These are phyloP conservation scores for Talpa occidentalis DNA, from an alignment of 2,113 vertebrate species.

Conservation along the genomic window DNA sequence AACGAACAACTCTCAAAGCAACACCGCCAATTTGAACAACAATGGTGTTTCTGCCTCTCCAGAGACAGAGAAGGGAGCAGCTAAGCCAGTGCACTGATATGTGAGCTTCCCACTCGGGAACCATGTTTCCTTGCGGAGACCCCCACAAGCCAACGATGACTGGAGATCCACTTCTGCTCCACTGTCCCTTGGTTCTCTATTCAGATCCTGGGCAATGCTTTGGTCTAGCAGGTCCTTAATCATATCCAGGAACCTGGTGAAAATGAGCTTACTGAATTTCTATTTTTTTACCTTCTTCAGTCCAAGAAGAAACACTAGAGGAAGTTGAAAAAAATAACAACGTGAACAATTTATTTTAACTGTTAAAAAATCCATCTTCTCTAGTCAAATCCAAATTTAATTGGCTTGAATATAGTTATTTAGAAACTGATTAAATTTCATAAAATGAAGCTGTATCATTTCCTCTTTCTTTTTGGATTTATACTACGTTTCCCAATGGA, in stretches of 20 bases:
- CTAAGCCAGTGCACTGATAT: no score
- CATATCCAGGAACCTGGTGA: not conserved
- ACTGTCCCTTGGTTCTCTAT: not conserved
- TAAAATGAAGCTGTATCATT: not conserved
- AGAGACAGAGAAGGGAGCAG: not conserved
- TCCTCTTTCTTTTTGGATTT: not conserved
- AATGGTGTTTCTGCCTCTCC: not conserved
- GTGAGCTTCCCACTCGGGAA: not conserved
- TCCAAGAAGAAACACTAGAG: not conserved
- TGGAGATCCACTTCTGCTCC: not conserved
- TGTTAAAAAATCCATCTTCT: not conserved
- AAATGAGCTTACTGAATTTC: not conserved
- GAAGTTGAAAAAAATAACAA: not conserved
- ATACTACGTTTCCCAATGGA: not conserved
- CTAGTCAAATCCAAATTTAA: constrained; percentile 26
- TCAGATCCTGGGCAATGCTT: not conserved
- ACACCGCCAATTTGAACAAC: not conserved
- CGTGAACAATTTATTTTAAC: not conserved
- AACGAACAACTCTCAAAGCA: not conserved
- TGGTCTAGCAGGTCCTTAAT: not conserved
- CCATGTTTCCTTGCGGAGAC: not conserved
- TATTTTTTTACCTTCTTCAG: not conserved
- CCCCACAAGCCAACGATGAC: not conserved
- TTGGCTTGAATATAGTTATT: not conserved
- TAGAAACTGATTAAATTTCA: not conserved